Percentiles rank a stretch among this genome's conserved stretches.
phyloP scores from a whole-genome alignment of 2,113 vertebrate genomes.

The Bubo scandiacus region DNA sequence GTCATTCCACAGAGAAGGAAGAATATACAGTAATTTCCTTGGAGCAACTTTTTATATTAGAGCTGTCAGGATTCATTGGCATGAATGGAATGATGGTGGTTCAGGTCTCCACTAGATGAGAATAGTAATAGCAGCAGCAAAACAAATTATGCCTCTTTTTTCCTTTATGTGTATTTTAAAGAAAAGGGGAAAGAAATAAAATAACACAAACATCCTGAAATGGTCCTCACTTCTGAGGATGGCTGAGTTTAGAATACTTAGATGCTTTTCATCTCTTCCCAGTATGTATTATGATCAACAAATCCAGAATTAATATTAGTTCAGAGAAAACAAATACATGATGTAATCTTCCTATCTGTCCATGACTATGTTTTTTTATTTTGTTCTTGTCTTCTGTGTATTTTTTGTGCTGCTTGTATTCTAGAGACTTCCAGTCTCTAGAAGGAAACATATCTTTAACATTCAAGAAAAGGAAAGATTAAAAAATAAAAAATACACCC shows the following conservation, averaged over 20 bases:
- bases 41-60: constrained; percentile 1
- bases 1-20: background rate
- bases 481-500: background rate
- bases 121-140: background rate
- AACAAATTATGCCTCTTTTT: background rate
- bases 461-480: background rate
- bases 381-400: background rate
- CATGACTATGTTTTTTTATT: background rate
- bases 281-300: background rate
- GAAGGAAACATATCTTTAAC: background rate
- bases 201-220: background rate
- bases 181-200: background rate
- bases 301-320: background rate
- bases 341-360: background rate
- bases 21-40: constrained; percentile 3
- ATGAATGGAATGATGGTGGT: background rate
- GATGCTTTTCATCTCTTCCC: background rate
- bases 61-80: background rate
- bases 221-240: background rate
- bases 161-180: background rate
- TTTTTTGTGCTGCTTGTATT: background rate
- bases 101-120: background rate
- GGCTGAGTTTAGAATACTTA: background rate
- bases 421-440: background rate
- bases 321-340: background rate